Evolutionary conservation across 2,113 vertebrate genomes (phyloP), one percentile per base, ranked within the genome.

Genomic region (Arvicanthis niloticus): DNA sequence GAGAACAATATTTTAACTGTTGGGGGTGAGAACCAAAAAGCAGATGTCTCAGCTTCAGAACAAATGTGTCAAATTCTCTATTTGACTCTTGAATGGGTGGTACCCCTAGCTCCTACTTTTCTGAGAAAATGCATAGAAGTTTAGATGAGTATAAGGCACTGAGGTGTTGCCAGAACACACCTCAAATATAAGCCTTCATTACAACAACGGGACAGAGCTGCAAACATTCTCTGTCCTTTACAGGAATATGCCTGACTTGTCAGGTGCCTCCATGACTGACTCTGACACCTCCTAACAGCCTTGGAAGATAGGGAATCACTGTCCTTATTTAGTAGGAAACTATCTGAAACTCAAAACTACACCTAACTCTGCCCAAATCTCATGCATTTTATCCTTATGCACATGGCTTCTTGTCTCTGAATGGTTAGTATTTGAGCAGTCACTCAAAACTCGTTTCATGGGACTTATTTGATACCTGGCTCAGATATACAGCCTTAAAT

Each of bases 321-420:
- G 85, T 51, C 53, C 5, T 94, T 73, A 77, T 75, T 88, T 88
- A 9, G 34, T 67, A 94, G 76, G 24, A 92, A 95, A 88, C 7
- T 34, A 48, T 40, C 29, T 72, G 53, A 89, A 82, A 21, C 58
- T 94, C 34, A 24, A 91, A 56, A 84, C 5, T 40, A 82, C 34
- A 17, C 21, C 37, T 60, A 17, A 76, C 1, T 87, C 13, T 91
- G 56, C 84, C 21, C 29, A 76, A n/a, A 31, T 78, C 9, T 48
- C 29, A 40, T 80, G 13, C 1, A 45, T 68, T 88, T 89, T 95
- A 2, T 5, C 70, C n/a, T 81, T 82, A 76, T 26, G 1, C 24
- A 92, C 24, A 42, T 7, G 22, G 5, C 60, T 53, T 85, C 76
- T 89, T 89, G 2, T 86, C 7, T 91, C 68, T 88, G 37, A 77